Base-by-base conservation (phyloP, 2,797 vertebrate genomes). In the Adelosebastes latens region DNA sequence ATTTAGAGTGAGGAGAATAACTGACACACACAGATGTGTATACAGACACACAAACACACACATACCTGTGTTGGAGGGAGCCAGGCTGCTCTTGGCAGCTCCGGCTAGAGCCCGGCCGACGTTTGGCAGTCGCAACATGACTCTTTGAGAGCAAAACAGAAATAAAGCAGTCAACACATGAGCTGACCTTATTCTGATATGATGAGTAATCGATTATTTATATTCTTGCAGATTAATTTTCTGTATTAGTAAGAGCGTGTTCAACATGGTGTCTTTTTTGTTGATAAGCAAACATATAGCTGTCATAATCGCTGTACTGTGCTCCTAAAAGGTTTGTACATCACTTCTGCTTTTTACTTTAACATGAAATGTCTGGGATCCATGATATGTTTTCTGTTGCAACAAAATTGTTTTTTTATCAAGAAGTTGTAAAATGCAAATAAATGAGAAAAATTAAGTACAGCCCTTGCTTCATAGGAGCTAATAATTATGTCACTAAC, bases 61-160 rank as follows among this genome's bases (percentile, higher is more conserved):
- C 7, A 72, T 93, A 96, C 96, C 93, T n/a, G 88, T 90, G 79
- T 55, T 94, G 42, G 88, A 82, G 13, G 92, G 79, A 84, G 92
- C 72, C 80, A 94, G 84, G 89, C 86, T 91, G 77, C 93, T 73
- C 89, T 95, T 96, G 69, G 95, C 88, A 12, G 92, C 95, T 83
- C 94, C 93, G 2, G 94, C 90, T 3, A 96, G 82, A 76, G 95
- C 93, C 75, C 95, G 93, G 81, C 95, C 93, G 52, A 96, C 87
- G 3, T 72, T 81, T 55, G 96, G 95, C 85, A 96, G 93, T 89
- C 96, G 95, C 93, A 96, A 90, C 96, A 96, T 96, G 91, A 94
- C 56, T 80, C 94, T 95, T 90, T 25, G 65, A 73, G 6, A 56
- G 14, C 5, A 79, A 80, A 78, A 53, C 42, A 74, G 14, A 73